phyloP scores from a whole-genome alignment of 2,888 invertebrate species.

The Conomelus anceps region DNA sequence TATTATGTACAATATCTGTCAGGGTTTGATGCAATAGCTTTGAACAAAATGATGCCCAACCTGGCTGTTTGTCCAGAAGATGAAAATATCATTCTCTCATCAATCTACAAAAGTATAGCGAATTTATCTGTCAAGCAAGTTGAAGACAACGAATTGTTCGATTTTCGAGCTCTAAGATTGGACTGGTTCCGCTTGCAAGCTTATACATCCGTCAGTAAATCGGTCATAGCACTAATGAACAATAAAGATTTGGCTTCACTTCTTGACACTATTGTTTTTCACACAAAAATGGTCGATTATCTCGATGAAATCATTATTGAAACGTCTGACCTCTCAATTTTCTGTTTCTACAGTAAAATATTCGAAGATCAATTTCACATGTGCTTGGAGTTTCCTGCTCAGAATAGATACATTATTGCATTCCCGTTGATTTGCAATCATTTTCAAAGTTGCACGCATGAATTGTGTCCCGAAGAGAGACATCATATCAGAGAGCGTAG shows the following conservation, averaged over 20 bases:
- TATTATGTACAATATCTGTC: slow-evolving; percentile 96
- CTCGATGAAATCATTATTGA: slow-evolving; percentile 94
- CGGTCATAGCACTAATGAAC: slow-evolving; percentile 69
- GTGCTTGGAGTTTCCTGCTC: slow-evolving; percentile 98
- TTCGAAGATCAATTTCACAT: slow-evolving; percentile 98
- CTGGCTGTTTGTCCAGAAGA: slow-evolving; percentile 85
- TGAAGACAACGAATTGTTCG: slow-evolving; percentile 91
- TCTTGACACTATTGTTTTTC: slow-evolving; percentile 93
- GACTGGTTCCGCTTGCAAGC: slow-evolving; percentile 98
- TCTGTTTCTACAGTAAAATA: slow-evolving; percentile 83
- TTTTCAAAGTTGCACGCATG: slow-evolving; percentile 96
- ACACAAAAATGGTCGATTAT: slow-evolving; percentile 96
- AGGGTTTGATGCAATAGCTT: slow-evolving; percentile 88
- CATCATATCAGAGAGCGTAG: slow-evolving; percentile 94
- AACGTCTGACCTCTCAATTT: slow-evolving; percentile 90
- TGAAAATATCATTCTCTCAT: slow-evolving; percentile 88
- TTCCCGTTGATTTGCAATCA: slow-evolving; percentile 97
- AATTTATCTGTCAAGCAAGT: slow-evolving; percentile 78
- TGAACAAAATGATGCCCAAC: slow-evolving; percentile 78
- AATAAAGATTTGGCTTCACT: slow-evolving; percentile 82
- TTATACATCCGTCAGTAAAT: slow-evolving; percentile 79
- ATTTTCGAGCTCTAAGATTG: slow-evolving; percentile 87
- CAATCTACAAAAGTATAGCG: slow-evolving; percentile 82
- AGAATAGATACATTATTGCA: slow-evolving; percentile 94
- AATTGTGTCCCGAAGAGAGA: slow-evolving; percentile 96